phyloP scores from a whole-genome alignment of 2,888 invertebrate species.

The Petrolisthes cinctipes region DNA sequence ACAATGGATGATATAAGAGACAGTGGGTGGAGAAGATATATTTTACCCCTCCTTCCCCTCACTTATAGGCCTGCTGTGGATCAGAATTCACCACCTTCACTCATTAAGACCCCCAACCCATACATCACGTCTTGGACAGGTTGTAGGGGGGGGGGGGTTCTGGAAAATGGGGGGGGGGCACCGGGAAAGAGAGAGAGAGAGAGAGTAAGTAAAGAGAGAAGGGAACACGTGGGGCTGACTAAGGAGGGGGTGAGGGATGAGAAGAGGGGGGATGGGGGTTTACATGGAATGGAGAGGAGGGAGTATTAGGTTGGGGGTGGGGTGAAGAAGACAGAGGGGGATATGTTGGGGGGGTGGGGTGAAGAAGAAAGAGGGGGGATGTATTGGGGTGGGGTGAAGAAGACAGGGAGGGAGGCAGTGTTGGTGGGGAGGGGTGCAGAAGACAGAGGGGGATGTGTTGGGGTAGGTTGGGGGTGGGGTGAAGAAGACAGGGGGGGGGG shows the following conservation, averaged over 20 bases:
- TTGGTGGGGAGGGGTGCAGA: background rate
- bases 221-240: too few species aligned
- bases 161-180: background rate
- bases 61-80: background rate
- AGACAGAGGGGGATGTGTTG: too few species aligned
- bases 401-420: background rate
- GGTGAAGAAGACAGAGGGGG: background rate
- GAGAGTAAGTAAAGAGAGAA: too few species aligned
- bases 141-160: background rate
- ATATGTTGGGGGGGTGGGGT: background rate
- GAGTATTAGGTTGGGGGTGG: too few species aligned
- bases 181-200: too few species aligned
- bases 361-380: background rate
- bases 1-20: background rate
- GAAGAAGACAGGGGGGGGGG: background rate
- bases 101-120: background rate
- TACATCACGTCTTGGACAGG: background rate
- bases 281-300: too few species aligned
- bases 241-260: too few species aligned
- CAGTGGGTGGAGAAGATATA: background rate
- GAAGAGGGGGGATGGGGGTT: too few species aligned
- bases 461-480: too few species aligned
- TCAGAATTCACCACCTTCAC: background rate
- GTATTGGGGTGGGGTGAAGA: background rate
- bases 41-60: background rate